Percentiles rank a stretch among this genome's conserved stretches.
Conservation (phyloP, 2,888 invertebrate species). For the Drosophila nigritarsus region DNA sequence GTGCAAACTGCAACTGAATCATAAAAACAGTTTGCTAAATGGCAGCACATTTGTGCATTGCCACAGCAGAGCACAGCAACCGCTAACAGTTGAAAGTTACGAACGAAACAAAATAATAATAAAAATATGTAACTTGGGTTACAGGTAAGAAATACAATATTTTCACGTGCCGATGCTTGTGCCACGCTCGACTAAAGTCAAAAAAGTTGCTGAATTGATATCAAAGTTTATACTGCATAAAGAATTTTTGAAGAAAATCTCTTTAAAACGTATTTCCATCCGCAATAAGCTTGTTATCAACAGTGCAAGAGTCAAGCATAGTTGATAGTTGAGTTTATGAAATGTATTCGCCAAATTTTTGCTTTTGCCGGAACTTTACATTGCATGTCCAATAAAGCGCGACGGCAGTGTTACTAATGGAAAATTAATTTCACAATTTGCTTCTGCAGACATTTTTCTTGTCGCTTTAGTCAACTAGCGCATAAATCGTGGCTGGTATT, state of each 20-base stretch:
- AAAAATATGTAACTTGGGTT: constrained; percentile 34
- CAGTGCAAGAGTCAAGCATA: background rate
- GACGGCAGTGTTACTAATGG: constrained; percentile 36
- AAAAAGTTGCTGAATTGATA: background rate
- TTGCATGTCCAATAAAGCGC: constrained; percentile 26
- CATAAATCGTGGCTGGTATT: constrained; percentile 78
- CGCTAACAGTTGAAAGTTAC: background rate
- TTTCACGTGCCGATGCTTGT: constrained; percentile 36
- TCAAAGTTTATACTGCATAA: background rate
- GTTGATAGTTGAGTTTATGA: background rate
- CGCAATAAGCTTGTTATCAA: background rate
- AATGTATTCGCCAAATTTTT: background rate
- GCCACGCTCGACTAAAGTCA: background rate
- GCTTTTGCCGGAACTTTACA: background rate
- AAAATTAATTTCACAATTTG: constrained; percentile 40
- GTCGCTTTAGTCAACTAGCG: constrained; percentile 55
- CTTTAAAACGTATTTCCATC: no score
- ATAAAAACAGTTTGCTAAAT: constrained; percentile 58
- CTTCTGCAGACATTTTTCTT: constrained; percentile 18
- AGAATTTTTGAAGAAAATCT: background rate
- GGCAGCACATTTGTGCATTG: constrained; percentile 41
- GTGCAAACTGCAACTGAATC: constrained; percentile 39
- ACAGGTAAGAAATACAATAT: constrained; percentile 33
- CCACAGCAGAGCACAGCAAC: constrained; percentile 6
- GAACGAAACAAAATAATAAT: constrained; percentile 7